Evolutionary conservation across 2,888 invertebrate genomes (phyloP).

Genomic region (Torymus auratus): DNA sequence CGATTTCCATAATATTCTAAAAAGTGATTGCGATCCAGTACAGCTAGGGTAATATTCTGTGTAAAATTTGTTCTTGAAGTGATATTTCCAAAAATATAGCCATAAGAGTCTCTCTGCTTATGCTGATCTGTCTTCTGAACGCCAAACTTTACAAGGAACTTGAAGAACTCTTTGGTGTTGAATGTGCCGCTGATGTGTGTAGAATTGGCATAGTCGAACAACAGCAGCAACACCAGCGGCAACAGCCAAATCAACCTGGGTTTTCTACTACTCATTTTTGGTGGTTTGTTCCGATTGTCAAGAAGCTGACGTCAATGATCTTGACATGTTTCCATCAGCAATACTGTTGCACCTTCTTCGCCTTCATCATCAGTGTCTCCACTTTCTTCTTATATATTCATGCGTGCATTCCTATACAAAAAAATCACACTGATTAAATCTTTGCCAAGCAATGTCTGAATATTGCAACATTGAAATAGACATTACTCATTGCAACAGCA

Average conservation of each 20-base stretch:
- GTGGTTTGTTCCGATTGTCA: constrained; percentile 41
- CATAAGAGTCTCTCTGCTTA: constrained; percentile 90
- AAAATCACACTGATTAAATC: too few species aligned
- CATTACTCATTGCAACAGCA: too few species aligned
- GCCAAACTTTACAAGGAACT: constrained; percentile 96
- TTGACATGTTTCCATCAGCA: constrained; percentile 53
- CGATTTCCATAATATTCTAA: constrained; percentile 93
- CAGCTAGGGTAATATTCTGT: constrained; percentile 89
- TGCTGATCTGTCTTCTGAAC: constrained; percentile 96
- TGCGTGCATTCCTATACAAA: too few species aligned
- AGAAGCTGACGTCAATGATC: constrained; percentile 34
- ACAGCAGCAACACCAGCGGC: constrained; percentile 49
- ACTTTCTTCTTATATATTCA: neutral
- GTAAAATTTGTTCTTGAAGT: constrained; percentile 84
- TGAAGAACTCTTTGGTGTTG: constrained; percentile 87
- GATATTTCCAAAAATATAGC: constrained; percentile 97
- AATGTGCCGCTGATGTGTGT: constrained; percentile 83
- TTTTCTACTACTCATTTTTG: constrained; percentile 27
- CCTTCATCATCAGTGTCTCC: neutral
- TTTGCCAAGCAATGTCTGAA: too few species aligned
- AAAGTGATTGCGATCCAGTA: constrained; percentile 92
- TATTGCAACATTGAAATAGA: too few species aligned
- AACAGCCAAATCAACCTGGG: constrained; percentile 43
- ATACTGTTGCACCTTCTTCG: constrained; percentile 22
- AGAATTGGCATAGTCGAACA: constrained; percentile 54